Base-by-base conservation (phyloP, 2,888 invertebrate genomes). In the Boloria euphrosyne region DNA sequence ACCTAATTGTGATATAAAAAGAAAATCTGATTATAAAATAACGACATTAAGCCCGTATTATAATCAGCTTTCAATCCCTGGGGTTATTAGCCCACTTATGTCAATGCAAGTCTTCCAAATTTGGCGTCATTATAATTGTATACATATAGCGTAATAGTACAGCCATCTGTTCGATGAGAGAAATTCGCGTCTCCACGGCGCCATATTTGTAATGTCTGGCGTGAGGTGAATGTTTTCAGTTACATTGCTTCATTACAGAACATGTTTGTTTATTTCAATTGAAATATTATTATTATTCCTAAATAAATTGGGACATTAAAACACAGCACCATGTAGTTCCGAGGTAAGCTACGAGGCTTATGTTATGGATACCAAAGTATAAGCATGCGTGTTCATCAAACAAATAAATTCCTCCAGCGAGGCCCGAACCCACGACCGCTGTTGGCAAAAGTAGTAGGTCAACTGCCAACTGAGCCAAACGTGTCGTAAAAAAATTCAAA, bases 101-200 rank as follows among this genome's bases (percentile, higher is more conserved):
- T 62, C 50, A 51, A 16, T 54, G 18, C 49, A 22, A 50, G 14
- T 53, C 49, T 43, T 17, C 68, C 64, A 53, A 68, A 70, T 70
- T 70, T 54, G 66, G 70, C 17, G 55, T 57, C 49, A 22, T 46
- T 61, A 47, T 47, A 58, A 62, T 58, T 62, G 57, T 44, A 44
- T 57, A 64, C 54, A 44, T 57, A 64, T 54, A 54, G 47, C 52
- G 54, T 50, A 63, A 64, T 69, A 64, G 44, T 58, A 38, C 72
- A 58, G 66, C 74, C 75, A 75, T 74, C 69, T 74, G 75, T 72
- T 75, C 73, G 74, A 71, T 69, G 70, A 62, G 64, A 65, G 66
- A 68, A 71, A 69, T 69, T 68, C 59, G 67, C 69, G 67, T 54
- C 71, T 59, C 50, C 53, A 46, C 50, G 67, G 69, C 68, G 73